Conservation (phyloP, 2,888 invertebrate genomes). For the Furcula furcula region DNA sequence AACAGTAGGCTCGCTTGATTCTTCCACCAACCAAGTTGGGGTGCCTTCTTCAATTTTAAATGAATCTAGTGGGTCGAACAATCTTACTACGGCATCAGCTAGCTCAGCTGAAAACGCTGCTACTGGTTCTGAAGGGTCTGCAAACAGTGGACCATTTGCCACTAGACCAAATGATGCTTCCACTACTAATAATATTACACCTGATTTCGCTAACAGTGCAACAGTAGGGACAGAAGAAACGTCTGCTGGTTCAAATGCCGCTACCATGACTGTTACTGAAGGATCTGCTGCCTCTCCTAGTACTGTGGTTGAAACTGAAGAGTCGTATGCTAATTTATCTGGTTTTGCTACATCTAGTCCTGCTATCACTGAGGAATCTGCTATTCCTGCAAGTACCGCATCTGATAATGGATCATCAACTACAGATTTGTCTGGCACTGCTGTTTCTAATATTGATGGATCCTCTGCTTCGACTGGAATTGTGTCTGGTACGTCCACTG, state of each 20-base stretch:
- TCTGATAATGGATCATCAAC: background rate
- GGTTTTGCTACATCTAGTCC: background rate
- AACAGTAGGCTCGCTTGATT: too few relatives aligned
- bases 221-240: background rate
- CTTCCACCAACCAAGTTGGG: too few relatives aligned
- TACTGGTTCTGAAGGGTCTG: background rate
- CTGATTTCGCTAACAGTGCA: background rate
- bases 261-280: background rate
- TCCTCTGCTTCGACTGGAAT: too few relatives aligned
- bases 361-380: background rate
- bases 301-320: background rate
- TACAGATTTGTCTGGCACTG: background rate
- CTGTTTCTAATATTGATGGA: background rate
- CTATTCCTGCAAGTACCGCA: background rate
- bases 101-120: slow-evolving; percentile 5
- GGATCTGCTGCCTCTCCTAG: background rate
- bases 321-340: background rate
- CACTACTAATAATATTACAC: too few relatives aligned
- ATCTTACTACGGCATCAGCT: too few relatives aligned
- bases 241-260: background rate
- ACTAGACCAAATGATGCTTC: too few relatives aligned
- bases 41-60: too few relatives aligned
- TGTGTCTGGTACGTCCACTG: background rate
- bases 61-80: too few relatives aligned
- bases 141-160: too few relatives aligned